A percentile compares a stretch with the other conserved stretches of the same genome.
phyloP scores from a whole-genome alignment of 1,140 invertebrate species.

The Hylyphantes graminicola region DNA sequence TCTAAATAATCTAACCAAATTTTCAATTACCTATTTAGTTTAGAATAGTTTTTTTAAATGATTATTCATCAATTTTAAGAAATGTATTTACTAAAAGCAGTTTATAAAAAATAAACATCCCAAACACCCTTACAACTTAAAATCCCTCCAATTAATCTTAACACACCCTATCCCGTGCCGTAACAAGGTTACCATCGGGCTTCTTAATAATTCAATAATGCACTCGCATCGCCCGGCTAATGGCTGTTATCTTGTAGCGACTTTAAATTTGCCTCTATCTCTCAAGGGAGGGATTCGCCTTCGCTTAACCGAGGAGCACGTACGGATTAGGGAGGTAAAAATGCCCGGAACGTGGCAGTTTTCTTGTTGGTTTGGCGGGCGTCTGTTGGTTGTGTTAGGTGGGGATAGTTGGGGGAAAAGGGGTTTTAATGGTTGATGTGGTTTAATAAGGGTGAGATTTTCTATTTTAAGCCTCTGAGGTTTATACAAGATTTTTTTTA shows the following conservation, averaged over 20 bases:
- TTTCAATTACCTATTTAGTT: too few relatives aligned
- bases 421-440: too few relatives aligned
- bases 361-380: background rate
- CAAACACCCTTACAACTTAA: too few relatives aligned
- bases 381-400: background rate
- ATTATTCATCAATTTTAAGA: too few relatives aligned
- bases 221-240: constrained; percentile 11
- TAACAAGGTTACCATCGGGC: constrained; percentile 26
- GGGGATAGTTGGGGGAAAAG: too few relatives aligned
- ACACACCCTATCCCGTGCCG: background rate
- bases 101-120: too few relatives aligned
- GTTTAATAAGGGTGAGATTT: too few relatives aligned
- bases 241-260: constrained; percentile 11
- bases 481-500: too few relatives aligned
- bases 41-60: too few relatives aligned
- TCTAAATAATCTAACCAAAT: too few relatives aligned
- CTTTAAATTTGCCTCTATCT: constrained; percentile 42
- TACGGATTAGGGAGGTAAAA: background rate
- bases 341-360: background rate
- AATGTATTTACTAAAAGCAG: too few relatives aligned
- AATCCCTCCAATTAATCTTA: background rate
- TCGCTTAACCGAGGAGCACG: constrained; percentile 20
- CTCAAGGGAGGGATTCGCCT: constrained; percentile 2
- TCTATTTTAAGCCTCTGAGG: too few relatives aligned
- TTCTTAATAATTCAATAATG: constrained; percentile 46